Evolutionary conservation across 2,113 vertebrate genomes (phyloP), one percentile per base, ranked within the genome.

Genomic region (Kryptolebias marmoratus): DNA sequence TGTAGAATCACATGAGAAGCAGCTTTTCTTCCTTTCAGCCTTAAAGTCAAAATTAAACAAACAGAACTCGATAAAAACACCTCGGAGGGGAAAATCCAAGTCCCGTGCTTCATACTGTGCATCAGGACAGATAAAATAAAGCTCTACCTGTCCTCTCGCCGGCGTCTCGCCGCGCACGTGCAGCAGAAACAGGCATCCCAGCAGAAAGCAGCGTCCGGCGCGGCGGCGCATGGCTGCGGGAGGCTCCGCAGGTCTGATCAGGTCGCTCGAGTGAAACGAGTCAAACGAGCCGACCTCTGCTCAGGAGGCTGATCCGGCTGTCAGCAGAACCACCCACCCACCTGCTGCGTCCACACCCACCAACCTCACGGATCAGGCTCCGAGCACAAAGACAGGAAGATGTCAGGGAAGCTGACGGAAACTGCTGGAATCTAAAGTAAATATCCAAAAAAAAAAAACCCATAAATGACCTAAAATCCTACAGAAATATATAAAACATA

Each of bases 131-230:
- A 22, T 22, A 22, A 22, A 22, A 22, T 22, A 22, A 22, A 22
- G 18, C 30, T 22, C 57, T 91, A 92, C 89, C 89, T 92, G 73
- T 71, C 16, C 76, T 57, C 62, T 73, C 62, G 0, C 73, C 6
- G 9, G 82, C 52, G 86, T 81, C 61, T 81, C 76, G 55, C 79
- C 82, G 56, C 85, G 72, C 45, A 70, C 71, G 27, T 79, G 75
- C 57, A 79, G 73, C 15, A 91, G 68, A 31, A 92, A n/a, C 68
- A 93, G 75, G 47, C 82, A 88, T 57, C 86, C 92, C 59, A 93
- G 65, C 79, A 91, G 71, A 67, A 90, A n/a, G 74, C 75, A 89
- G 79, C 88, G 87, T 79, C 88, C 84, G 52, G 68, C 89, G 89
- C 87, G 87, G 81, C 32, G 62, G 64, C 73, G 81, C 90, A 92